phyloP scores from a whole-genome alignment of 2,113 vertebrate species.

The Etheostoma cragini region DNA sequence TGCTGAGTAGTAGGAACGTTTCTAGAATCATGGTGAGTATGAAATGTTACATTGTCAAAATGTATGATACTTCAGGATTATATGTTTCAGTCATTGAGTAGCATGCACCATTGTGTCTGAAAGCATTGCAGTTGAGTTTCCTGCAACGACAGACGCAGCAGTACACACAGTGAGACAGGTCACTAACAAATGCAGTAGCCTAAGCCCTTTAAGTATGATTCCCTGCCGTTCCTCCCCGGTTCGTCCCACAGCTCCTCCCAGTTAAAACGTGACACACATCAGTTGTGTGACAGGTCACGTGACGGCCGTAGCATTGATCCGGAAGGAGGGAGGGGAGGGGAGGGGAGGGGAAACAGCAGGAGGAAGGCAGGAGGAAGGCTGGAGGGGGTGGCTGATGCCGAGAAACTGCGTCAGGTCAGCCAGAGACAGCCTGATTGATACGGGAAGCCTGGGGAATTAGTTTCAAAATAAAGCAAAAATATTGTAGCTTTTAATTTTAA shows the following conservation, averaged over 20 bases:
- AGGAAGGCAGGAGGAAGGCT: background rate
- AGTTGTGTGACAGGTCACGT: conserved; percentile 83
- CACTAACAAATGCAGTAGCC: conserved; percentile 42
- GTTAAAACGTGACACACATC: conserved; percentile 80
- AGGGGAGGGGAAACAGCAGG: conserved; percentile 10
- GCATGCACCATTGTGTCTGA: background rate
- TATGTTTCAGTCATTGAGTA: background rate
- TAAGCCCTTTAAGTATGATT: conserved; percentile 66
- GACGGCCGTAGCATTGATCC: conserved; percentile 75
- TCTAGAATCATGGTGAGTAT: background rate
- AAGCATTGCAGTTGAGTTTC: conserved; percentile 11
- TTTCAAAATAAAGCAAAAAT: conserved; percentile 61
- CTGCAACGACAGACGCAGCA: background rate
- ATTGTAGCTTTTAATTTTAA: background rate
- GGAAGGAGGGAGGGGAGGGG: conserved; percentile 63
- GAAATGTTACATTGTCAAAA: background rate
- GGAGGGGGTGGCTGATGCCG: conserved; percentile 64
- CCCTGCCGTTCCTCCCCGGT: conserved; percentile 61
- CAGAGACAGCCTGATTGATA: background rate
- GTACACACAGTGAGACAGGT: background rate
- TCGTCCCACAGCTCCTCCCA: conserved; percentile 71
- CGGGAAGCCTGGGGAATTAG: conserved; percentile 10
- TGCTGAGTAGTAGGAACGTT: background rate
- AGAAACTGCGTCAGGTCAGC: conserved; percentile 62
- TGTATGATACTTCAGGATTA: background rate